Percentiles rank a stretch among this genome's conserved stretches.
Evolutionary conservation across 1,140 invertebrate species (phyloP).

Genomic region (Hylaeus anthracinus): DNA sequence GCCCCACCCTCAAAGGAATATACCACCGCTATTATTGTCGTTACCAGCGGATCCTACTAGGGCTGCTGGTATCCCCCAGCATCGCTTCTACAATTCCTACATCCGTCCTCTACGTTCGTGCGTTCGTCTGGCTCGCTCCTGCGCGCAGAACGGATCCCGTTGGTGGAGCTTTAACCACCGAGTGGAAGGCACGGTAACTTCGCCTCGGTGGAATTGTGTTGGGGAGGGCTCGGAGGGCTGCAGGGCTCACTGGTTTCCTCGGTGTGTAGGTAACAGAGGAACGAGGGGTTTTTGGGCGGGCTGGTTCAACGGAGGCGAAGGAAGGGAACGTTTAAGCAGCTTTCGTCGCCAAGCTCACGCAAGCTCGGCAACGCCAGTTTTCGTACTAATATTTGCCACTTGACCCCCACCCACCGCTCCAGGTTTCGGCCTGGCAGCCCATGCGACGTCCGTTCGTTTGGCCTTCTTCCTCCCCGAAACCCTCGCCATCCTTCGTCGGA

Average conservation of each 20-base stretch:
- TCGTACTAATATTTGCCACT: conserved; percentile 81
- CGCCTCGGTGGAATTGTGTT: conserved; percentile 69
- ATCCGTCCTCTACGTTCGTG: conserved; percentile 7
- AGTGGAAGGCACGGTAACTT: conserved; percentile 67
- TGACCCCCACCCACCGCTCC: conserved; percentile 68
- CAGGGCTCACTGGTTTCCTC: conserved; percentile 57
- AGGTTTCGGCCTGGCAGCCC: conserved; percentile 42
- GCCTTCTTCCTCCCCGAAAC: not conserved
- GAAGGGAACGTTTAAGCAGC: conserved; percentile 76
- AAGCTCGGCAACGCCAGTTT: conserved; percentile 74
- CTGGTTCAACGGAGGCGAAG: conserved; percentile 36
- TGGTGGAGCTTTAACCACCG: conserved; percentile 70
- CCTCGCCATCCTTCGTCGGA: conserved; percentile 7
- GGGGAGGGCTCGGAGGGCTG: conserved; percentile 60
- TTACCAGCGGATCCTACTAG: conserved; percentile 2
- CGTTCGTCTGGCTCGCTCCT: conserved; percentile 16
- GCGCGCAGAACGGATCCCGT: conserved; percentile 57
- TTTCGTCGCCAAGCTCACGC: conserved; percentile 76
- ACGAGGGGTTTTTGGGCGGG: conserved; percentile 39
- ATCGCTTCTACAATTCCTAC: conserved; percentile 28
- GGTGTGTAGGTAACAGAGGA: conserved; percentile 38
- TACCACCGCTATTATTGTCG: conserved; percentile 35
- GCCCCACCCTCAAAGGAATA: conserved; percentile 9
- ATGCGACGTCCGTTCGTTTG: conserved; percentile 38
- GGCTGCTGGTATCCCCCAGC: conserved; percentile 18